Percentiles rank a stretch among this genome's conserved stretches.
Evolutionary conservation across 2,113 vertebrate genomes (phyloP).

Genomic region (Murina feae): DNA sequence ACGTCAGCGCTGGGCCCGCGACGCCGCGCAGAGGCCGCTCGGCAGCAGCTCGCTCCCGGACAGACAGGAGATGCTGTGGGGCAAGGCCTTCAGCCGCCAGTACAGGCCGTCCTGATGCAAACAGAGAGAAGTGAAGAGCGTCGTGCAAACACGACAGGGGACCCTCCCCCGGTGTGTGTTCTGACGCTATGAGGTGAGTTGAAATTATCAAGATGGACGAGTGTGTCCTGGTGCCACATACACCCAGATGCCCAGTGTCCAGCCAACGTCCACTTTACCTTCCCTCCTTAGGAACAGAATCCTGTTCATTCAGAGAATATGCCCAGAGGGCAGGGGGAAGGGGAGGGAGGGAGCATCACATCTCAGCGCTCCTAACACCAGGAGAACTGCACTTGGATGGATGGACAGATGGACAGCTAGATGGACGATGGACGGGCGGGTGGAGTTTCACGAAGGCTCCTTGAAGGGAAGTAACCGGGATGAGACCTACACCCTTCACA

Average conservation of each 20-base stretch:
- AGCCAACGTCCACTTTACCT: background rate
- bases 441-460: no score
- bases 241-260: background rate
- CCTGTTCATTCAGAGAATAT: background rate
- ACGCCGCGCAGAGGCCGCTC: accelerated
- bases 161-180: background rate
- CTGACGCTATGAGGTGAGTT: background rate
- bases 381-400: no score
- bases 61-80: background rate
- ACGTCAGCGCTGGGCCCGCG: no score
- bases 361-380: no score
- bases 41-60: background rate
- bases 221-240: background rate
- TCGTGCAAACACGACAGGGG: no score
- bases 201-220: background rate
- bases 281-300: background rate
- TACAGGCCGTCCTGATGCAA: background rate
- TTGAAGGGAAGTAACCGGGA: no score
- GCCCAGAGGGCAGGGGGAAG: no score
- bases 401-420: no score
- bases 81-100: background rate
- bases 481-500: no score
- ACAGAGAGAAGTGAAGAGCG: background rate
- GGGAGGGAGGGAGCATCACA: no score
- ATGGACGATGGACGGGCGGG: no score